phyloP scores from a whole-genome alignment of 2,888 invertebrate genomes.

The Drosophila cognata region DNA sequence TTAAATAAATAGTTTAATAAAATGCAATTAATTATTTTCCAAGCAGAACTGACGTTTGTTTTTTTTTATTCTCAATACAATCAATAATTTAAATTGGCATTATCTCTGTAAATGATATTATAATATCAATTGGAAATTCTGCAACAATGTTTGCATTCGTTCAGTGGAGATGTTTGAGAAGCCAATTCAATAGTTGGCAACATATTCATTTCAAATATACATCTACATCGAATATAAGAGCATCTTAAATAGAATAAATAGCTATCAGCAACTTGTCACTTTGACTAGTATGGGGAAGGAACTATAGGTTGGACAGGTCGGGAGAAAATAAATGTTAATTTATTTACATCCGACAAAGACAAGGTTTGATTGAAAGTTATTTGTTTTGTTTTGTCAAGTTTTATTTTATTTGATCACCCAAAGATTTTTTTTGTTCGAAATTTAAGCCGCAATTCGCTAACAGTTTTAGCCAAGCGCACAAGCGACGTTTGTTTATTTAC shows the following conservation, averaged over 20 bases:
- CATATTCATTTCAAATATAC: not conserved
- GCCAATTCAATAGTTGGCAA: not conserved
- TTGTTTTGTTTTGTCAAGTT: slow-evolving; percentile 46
- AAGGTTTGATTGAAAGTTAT: slow-evolving; percentile 58
- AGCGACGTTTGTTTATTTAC: slow-evolving; percentile 67
- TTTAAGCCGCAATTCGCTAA: slow-evolving; percentile 41
- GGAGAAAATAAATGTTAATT: slow-evolving; percentile 30
- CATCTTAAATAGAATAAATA: not conserved
- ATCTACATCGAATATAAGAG: not conserved
- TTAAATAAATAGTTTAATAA: not conserved
- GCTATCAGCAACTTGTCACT: not conserved
- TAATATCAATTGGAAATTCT: not conserved
- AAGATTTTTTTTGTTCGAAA: slow-evolving; percentile 43
- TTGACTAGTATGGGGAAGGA: not conserved
- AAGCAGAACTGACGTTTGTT: not conserved
- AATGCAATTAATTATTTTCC: not conserved
- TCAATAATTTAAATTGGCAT: not conserved
- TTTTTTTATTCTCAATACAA: not conserved
- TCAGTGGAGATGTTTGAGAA: not conserved
- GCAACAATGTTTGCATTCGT: not conserved
- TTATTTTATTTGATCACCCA: slow-evolving; percentile 64
- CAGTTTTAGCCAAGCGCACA: slow-evolving; percentile 33
- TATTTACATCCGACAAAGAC: slow-evolving; percentile 50
- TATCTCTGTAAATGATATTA: not conserved
- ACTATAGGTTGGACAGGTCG: not conserved